Conservation (phyloP, 2,113 vertebrate species). For the Stegostoma tigrinum region DNA sequence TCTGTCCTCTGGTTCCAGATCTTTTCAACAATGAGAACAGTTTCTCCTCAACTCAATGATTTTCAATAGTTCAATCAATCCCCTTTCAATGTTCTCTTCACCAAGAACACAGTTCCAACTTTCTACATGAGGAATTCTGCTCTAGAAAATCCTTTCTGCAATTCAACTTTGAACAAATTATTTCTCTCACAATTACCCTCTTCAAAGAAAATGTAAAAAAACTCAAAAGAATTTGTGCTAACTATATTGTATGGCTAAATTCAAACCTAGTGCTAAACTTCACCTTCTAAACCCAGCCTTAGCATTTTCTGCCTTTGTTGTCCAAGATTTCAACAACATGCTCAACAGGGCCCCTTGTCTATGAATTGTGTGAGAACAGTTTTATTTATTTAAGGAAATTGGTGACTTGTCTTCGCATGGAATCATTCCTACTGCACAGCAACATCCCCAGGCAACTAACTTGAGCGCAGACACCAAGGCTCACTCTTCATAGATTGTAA, state of each 20-base stretch:
- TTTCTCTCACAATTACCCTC: neutral
- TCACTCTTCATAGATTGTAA: neutral
- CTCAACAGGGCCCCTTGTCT: neutral
- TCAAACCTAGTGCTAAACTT: neutral
- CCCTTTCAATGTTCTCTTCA: no score
- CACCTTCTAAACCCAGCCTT: neutral
- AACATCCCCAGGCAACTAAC: neutral
- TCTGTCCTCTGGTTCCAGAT: no score
- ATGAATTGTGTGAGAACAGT: neutral
- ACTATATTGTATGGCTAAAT: neutral
- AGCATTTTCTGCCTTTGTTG: neutral
- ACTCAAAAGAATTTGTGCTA: neutral
- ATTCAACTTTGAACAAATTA: neutral
- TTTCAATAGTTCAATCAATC: no score
- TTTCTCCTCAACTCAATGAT: no score
- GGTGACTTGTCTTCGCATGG: neutral
- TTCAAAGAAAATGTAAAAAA: neutral
- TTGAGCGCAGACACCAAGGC: neutral
- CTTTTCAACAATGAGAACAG: no score
- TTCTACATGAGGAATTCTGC: no score
- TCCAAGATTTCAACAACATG: neutral
- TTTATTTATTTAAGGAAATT: neutral
- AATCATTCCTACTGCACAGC: neutral
- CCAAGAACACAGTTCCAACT: no score
- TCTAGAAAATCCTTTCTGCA: no score